Evolutionary conservation across 2,797 vertebrate species (phyloP), one percentile per base, ranked within the genome.

Genomic region (Neosilurus hyrtlii): DNA sequence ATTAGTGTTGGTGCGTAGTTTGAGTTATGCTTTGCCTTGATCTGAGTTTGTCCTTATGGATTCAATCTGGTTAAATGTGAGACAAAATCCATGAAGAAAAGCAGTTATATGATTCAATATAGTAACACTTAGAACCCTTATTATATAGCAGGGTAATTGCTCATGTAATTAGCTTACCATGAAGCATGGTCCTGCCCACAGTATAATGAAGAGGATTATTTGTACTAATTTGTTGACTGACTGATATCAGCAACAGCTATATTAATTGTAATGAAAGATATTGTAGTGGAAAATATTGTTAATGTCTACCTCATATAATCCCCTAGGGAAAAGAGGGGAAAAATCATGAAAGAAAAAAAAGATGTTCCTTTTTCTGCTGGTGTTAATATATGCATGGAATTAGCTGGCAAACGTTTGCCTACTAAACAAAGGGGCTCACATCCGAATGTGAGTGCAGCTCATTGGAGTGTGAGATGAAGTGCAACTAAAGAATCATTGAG

Each of bases 81-180:
- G 71, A 65, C 43, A 62, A 67, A 57, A 22, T 26, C 49, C 56
- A 57, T 15, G 56, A 37, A 61, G 56, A n/a, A 20, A n/a, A 86
- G 43, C 8, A 10, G 37, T 79, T 72, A 63, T 79, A 83, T 80
- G 75, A 15, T 61, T 61, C 73, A 62, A 24, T 66, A 75, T 84
- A 65, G 59, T 78, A 61, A 79, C 82, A 79, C 75, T 83, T 87
- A 84, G 84, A 77, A 79, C 74, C 71, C 65, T 63, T 82, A 11
- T 79, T 76, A 79, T 70, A 80, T 59, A 80, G 68, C 73, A 37
- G 87, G 76, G 81, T 78, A 79, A 82, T 84, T 84, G 84, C 81
- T 83, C 77, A 84, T 88, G 74, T 88, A 87, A 89, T 88, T 87
- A 81, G 86, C 83, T 87, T 86, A 84, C 79, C 81, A 83, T 82